Percentiles rank a stretch among this genome's conserved stretches.
These are phyloP conservation scores for Coleophora deauratella DNA, from an alignment of 2,888 invertebrate species.

Conservation along the genomic window DNA sequence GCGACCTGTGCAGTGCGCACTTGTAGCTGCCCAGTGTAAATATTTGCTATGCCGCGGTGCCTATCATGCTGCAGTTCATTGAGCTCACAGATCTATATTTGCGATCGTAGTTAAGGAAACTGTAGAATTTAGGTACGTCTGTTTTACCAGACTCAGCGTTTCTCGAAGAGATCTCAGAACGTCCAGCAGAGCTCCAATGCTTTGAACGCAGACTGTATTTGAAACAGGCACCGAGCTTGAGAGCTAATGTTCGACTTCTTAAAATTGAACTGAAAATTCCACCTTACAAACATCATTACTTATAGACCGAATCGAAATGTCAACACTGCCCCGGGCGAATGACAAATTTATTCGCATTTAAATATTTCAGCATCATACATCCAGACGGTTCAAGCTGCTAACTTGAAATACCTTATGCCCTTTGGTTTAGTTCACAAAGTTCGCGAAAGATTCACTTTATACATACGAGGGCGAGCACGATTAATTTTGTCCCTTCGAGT, in stretches of 20 bases:
- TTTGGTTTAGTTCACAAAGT: conserved; percentile 22
- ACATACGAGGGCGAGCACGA: conserved; percentile 16
- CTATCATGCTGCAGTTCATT: conserved; percentile 44
- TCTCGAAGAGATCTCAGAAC: too few relatives aligned
- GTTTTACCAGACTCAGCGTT: too few relatives aligned
- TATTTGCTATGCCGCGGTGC: conserved; percentile 44
- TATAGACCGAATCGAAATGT: conserved; percentile 44
- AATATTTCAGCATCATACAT: conserved; percentile 20
- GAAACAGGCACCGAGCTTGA: too few relatives aligned
- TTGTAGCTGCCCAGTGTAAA: conserved; percentile 47
- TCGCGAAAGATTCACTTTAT: conserved; percentile 8
- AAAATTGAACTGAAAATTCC: too few relatives aligned
- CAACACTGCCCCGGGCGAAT: conserved; percentile 54
- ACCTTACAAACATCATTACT: too few relatives aligned
- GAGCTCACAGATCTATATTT: conserved; percentile 54
- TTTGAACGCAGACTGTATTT: too few relatives aligned
- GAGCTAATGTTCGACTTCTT: too few relatives aligned
- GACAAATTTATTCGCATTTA: conserved; percentile 60
- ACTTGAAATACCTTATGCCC: conserved; percentile 15
- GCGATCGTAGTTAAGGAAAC: conserved; percentile 40
- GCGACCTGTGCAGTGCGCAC: conserved; percentile 18
- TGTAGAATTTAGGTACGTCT: conserved; percentile 29
- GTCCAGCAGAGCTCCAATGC: too few relatives aligned
- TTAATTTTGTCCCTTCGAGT: conserved; percentile 32
- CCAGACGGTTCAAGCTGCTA: conserved; percentile 5